Percentiles rank a stretch among this genome's conserved stretches.
These are phyloP conservation scores for Charaxes varanes DNA, from an alignment of 1,140 invertebrate genomes.

Conservation along the genomic window DNA sequence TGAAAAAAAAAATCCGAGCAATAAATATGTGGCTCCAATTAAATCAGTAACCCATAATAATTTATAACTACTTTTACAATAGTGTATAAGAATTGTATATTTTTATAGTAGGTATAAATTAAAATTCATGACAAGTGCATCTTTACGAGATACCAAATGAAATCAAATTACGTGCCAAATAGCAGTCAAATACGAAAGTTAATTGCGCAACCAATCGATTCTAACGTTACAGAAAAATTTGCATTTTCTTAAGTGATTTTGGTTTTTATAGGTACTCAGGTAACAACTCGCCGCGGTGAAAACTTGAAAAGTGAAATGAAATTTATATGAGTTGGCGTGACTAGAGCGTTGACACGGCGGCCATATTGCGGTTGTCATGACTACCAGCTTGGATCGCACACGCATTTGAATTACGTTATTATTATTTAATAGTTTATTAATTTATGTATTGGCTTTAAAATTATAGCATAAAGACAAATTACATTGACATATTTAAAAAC, in stretches of 20 bases:
- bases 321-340: conserved; percentile 26
- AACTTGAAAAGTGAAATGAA: conserved; percentile 35
- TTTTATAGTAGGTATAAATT: too few species aligned
- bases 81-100: too few species aligned
- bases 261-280: conserved; percentile 10
- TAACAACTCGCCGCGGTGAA: conserved; percentile 13
- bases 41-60: too few species aligned
- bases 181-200: conserved; percentile 14
- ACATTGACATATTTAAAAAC: too few species aligned
- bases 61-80: too few species aligned
- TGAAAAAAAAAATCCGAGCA: too few species aligned
- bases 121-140: conserved; percentile 1
- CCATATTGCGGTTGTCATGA: conserved; percentile 33
- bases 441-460: too few species aligned
- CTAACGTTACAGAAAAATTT: conserved; percentile 13
- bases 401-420: conserved; percentile 3
- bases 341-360: conserved; percentile 31
- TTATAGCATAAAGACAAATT: too few species aligned
- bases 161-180: too few species aligned
- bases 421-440: too few species aligned
- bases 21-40: too few species aligned
- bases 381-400: conserved; percentile 11
- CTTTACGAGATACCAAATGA: too few species aligned
- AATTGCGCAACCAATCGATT: conserved; percentile 21
- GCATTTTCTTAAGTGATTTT: conserved; percentile 17